Evolutionary conservation across 2,888 invertebrate genomes (phyloP).

Genomic region (Coecobrya sp.): DNA sequence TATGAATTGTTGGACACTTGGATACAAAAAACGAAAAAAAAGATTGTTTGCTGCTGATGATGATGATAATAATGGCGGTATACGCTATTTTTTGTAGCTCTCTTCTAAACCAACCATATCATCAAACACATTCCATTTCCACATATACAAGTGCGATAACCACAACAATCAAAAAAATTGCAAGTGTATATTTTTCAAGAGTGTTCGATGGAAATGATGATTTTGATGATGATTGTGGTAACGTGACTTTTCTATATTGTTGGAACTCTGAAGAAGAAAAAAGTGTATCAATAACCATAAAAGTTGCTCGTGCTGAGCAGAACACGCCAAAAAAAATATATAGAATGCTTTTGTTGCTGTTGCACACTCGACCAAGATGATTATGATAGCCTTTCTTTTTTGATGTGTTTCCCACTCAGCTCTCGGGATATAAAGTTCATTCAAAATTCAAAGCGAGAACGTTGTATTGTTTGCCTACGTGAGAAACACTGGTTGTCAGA

Average conservation of each 20-base stretch:
- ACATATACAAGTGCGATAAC: constrained; percentile 53
- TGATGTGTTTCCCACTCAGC: neutral
- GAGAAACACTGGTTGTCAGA: too few species aligned
- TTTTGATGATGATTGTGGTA: constrained; percentile 34
- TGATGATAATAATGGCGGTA: neutral
- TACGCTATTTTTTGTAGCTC: neutral
- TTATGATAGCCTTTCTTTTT: neutral
- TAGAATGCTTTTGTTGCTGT: neutral
- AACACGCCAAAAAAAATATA: constrained; percentile 53
- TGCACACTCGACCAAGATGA: neutral
- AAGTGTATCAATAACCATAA: constrained; percentile 79
- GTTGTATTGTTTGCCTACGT: constrained; percentile 46
- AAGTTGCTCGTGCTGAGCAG: constrained; percentile 68
- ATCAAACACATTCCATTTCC: neutral
- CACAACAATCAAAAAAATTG: constrained; percentile 54
- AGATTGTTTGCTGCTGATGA: neutral
- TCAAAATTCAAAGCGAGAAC: neutral
- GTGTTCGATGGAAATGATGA: constrained; percentile 19
- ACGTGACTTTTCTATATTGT: constrained; percentile 36
- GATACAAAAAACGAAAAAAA: neutral
- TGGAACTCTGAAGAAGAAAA: neutral
- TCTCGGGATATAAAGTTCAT: neutral
- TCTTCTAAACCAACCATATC: neutral
- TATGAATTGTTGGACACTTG: neutral
- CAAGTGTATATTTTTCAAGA: neutral